Base-by-base conservation (phyloP, 2,113 vertebrate genomes). In the Silurus glanis region DNA sequence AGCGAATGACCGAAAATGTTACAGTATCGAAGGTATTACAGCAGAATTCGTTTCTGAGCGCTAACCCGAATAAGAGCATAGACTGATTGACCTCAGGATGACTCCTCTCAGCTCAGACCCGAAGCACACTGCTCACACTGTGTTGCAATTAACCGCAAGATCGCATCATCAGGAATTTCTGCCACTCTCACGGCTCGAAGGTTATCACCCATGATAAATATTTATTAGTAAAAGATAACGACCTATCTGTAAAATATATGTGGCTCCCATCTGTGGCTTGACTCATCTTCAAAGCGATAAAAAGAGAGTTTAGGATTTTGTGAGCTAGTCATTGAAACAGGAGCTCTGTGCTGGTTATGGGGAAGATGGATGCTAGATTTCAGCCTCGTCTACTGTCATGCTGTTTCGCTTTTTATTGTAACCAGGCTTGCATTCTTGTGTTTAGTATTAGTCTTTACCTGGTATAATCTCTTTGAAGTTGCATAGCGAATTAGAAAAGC, bases 131-230 rank as follows among this genome's bases (percentile, higher is more conserved):
- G 83, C 87, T 87, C 67, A 87, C 66, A 56, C 80, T 59, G 66
- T 88, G 85, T 86, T 62, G 79, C 72, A 90, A 88, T 55, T 78
- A 82, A 87, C 72, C 85, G 80, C 74, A 85, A 59, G n/a, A 61
- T 87, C 59, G 51, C 71, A 83, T 88, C 74, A 86, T 79, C 83
- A 66, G 47, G 25, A 64, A 64, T 83, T 80, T 84, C n/a, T 45
- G 45, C 69, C 49, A 66, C 10, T 83, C 58, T 81, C 82, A 62
- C 80, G 45, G 13, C 85, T 72, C 10, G 83, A 75, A 19, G n/a
- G 81, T 76, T 59, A 58, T 64, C 58, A 81, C 59, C 74, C 1
- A 23, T 76, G 71, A 61, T 74, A 47, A 53, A 86, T 59, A 76
- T 83, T 76, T 76, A 85, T 76, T 86, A 74, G 9, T 49, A 21